Evolutionary conservation across 2,113 vertebrate genomes (phyloP).

Genomic region (Colius striatus): DNA sequence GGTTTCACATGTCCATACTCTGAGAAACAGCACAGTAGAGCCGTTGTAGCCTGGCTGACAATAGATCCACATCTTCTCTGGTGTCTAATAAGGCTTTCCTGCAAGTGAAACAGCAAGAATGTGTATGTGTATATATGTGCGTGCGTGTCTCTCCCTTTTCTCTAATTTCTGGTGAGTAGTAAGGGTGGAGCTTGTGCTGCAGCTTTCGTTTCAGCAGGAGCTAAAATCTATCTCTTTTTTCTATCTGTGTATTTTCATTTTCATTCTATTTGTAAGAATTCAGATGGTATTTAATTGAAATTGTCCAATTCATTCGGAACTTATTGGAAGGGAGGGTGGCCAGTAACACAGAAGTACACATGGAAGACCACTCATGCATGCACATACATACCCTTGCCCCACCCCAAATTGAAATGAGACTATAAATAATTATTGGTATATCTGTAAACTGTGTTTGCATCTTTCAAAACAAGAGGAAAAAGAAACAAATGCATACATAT

Average conservation of each 20-base stretch:
- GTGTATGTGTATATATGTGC: neutral
- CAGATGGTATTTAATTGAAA: neutral
- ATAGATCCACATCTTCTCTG: neutral
- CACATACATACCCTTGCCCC: neutral
- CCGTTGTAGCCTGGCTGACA: neutral
- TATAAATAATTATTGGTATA: neutral
- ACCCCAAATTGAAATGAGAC: neutral
- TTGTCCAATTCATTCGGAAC: neutral
- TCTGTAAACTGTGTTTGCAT: neutral
- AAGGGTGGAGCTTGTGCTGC: neutral
- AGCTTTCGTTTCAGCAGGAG: neutral
- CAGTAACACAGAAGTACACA: neutral
- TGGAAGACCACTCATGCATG: accelerated
- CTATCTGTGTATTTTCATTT: neutral
- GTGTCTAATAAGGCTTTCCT: neutral
- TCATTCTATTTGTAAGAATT: neutral
- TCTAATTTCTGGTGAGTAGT: neutral
- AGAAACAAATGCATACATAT: neutral
- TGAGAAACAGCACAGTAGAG: neutral
- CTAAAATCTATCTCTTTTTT: neutral
- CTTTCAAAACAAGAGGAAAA: neutral
- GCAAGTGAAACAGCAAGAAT: neutral
- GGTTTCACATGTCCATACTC: neutral
- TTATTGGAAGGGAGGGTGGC: neutral
- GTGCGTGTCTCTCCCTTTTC: neutral